Evolutionary conservation across 37 sponge, comb jelly and placozoan species (phyloP), one percentile per base, ranked within the genome.

Genomic region (Mnemiopsis leidyi): DNA sequence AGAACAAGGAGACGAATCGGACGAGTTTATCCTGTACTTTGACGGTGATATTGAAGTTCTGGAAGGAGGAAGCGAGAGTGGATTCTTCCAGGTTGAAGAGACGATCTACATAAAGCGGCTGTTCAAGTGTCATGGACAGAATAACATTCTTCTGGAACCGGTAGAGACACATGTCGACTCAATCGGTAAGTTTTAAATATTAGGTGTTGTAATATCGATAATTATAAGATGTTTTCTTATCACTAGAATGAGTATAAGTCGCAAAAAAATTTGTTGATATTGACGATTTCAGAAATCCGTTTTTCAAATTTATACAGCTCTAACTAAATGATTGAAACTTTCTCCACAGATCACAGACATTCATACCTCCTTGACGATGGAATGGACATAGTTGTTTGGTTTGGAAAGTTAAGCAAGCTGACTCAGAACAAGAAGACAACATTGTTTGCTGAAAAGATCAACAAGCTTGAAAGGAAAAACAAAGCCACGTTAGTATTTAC

Each of bases 371-470:
- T 98, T 32, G 99, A 96, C 33, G 93, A 92, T 71, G 95, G 96
- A 30, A 93, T 93, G 83, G 69, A 93, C 13, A 69, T 98, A 0
- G 96, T 76, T 29, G 94, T 98, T 3, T 98, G 99, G 99, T 92
- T 93, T 92, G 90, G 99, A 96, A 9, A 94, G 13, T 68, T 95
- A 93, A 92, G 95, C 73, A 76, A 94, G 24, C 69, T 85, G 39
- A 61, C 69, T 18, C 68, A 93, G 33, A 68, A 93, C n/a, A 82
- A 76, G 40, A 68, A 96, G 34, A 94, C 82, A 0, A 95, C 95
- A 18, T 95, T 97, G 0, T 94, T 96, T 20, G 96, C 96, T 0
- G 96, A 96, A 68, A 97, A 96, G 94, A 96, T 97, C 31, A 97
- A 96, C 95, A 97, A 97, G 38, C 35, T 93, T 26, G 98, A 97